Evolutionary conservation across 2,888 invertebrate genomes (phyloP).

Genomic region (Choreutis nemorana): DNA sequence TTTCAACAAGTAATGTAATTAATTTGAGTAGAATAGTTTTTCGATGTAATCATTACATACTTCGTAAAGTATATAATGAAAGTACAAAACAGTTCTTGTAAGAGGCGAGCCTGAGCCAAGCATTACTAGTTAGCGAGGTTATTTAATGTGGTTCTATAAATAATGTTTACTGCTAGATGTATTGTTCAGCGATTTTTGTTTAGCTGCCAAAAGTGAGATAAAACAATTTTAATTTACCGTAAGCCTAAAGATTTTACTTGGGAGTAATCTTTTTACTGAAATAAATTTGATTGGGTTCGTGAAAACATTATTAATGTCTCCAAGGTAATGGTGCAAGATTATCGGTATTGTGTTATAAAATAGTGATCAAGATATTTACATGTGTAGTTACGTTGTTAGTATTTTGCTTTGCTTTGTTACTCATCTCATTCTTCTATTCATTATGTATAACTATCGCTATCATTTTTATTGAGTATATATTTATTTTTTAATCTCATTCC

Average conservation of each 20-base stretch:
- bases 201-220: slow-evolving; percentile 25
- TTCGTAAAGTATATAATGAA: too few relatives aligned
- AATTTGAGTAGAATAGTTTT: too few relatives aligned
- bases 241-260: slow-evolving; percentile 21
- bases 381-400: too few relatives aligned
- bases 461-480: too few relatives aligned
- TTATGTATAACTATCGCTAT: too few relatives aligned
- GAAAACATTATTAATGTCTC: slow-evolving; percentile 32
- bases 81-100: slow-evolving; percentile 23
- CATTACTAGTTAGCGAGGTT: slow-evolving; percentile 38
- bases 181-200: slow-evolving; percentile 26
- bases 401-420: too few relatives aligned
- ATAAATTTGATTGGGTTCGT: slow-evolving; percentile 25
- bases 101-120: slow-evolving; percentile 16
- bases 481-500: slow-evolving; percentile 53
- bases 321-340: slow-evolving; percentile 46
- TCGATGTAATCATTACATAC: too few relatives aligned
- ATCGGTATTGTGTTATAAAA: slow-evolving; percentile 22
- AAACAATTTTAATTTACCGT: slow-evolving; percentile 21
- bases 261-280: slow-evolving; percentile 6
- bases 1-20: too few relatives aligned
- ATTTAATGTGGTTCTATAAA: slow-evolving; percentile 16
- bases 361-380: slow-evolving; percentile 13
- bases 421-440: too few relatives aligned
- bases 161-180: slow-evolving; percentile 26